A percentile compares a stretch with the other conserved stretches of the same genome.
These are phyloP conservation scores for Heliconius hortense DNA, from an alignment of 2,888 invertebrate genomes.

Conservation along the genomic window DNA sequence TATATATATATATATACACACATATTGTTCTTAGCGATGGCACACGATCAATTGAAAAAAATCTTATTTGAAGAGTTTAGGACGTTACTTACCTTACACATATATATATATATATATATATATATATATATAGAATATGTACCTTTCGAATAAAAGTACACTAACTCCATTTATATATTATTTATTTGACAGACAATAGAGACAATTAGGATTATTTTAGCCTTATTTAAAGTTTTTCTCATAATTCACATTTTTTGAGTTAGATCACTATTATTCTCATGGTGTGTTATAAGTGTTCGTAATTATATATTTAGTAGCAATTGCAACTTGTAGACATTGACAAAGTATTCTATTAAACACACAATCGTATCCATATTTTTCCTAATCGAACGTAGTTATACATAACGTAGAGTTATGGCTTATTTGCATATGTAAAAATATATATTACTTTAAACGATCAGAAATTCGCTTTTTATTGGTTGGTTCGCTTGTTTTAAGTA, in stretches of 20 bases:
- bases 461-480: no score
- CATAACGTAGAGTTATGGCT: neutral
- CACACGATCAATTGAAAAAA: slow-evolving; percentile 54
- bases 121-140: slow-evolving; percentile 13
- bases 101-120: slow-evolving; percentile 14
- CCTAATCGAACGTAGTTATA: slow-evolving; percentile 14
- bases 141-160: slow-evolving; percentile 3
- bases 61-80: slow-evolving; percentile 29
- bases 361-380: slow-evolving; percentile 8
- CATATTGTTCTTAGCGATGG: slow-evolving; percentile 69
- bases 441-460: no score
- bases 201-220: neutral
- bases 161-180: neutral
- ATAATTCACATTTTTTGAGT: neutral
- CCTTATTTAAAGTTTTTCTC: neutral
- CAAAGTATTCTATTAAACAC: slow-evolving; percentile 10
- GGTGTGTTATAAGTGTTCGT: neutral
- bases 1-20: slow-evolving; percentile 68
- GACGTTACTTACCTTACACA: slow-evolving; percentile 26
- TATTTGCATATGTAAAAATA: no score
- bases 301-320: slow-evolving; percentile 10
- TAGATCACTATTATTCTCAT: neutral
- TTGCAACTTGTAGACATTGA: slow-evolving; percentile 22
- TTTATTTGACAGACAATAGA: neutral
- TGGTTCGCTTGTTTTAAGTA: no score